Evolutionary conservation across 2,113 vertebrate species (phyloP), one percentile per base, ranked within the genome.

Genomic region (Ursus arctos): DNA sequence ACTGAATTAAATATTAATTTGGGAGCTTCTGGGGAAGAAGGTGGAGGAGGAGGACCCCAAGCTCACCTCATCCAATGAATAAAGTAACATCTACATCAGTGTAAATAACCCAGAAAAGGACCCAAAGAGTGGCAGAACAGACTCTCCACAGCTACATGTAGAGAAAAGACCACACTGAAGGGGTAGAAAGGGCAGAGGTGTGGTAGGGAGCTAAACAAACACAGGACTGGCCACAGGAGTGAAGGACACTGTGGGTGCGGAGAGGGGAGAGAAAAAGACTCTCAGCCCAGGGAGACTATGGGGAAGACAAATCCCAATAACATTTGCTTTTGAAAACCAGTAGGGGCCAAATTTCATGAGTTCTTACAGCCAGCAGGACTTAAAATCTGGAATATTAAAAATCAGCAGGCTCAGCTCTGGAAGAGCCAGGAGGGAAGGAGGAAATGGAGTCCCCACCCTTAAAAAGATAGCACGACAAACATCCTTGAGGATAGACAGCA

Each of bases 1-100:
- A 80, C 33, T 74, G 51, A 93, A n/a, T 59, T 95, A 87, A 94
- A 86, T 51, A 49, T 90, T 77, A 79, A 93, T 74, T 49, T 69
- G 1, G n/a, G 33, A 49, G 74, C 26, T 49, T 77, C 26, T 49
- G 26, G 14, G 74, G 15, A 49, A 49, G 43, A 77, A 49, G 43
- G 15, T 31, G 6, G 26, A 31, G 14, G 14, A 77, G 26, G 43
- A 49, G 72, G 26, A 77, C 43, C 26, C 74, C 49, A 77, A 49
- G 43, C 14, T 49, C 43, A 77, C 14, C 74, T 49, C 28, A 28
- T 77, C 26, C 43, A 7, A 9, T 77, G 43, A 43, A 49, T 18
- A 77, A 49, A 43, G 15, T 31, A 77, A 77, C 26, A 49, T 43
- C 49, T 43, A 77, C 14, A 18, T 77, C 43, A 49, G 74, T 77